phyloP scores from a whole-genome alignment of 2,888 invertebrate genomes.

The Latheticus oryzae region DNA sequence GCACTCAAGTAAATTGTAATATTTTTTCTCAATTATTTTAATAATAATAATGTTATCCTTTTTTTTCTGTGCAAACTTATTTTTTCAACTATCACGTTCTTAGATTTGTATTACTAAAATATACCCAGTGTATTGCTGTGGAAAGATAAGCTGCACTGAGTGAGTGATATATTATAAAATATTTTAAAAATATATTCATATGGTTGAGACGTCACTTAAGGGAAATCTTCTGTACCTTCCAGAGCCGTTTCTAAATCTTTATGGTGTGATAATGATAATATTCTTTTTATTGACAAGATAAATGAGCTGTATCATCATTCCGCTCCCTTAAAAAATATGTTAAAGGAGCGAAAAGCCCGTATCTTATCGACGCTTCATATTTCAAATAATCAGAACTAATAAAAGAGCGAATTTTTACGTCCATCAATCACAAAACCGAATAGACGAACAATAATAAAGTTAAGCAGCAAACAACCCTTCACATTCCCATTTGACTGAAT shows the following conservation, averaged over 20 bases:
- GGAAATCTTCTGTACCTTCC: conserved; percentile 5
- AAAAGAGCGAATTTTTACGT: conserved; percentile 11
- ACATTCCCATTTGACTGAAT: conserved; percentile 7
- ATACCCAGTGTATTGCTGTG: too few relatives aligned
- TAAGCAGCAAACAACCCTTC: conserved; percentile 16
- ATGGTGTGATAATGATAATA: conserved; percentile 10
- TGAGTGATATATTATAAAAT: too few relatives aligned
- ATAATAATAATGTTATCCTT: too few relatives aligned
- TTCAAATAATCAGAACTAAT: conserved; percentile 24
- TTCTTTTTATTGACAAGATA: conserved; percentile 20
- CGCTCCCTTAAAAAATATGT: conserved; percentile 18
- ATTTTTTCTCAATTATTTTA: too few relatives aligned
- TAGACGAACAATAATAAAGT: conserved; percentile 16
- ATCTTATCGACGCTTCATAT: conserved; percentile 25
- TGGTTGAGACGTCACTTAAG: conserved; percentile 1
- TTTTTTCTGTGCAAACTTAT: too few relatives aligned
- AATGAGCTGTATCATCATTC: conserved; percentile 13
- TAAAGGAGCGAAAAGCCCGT: conserved; percentile 10
- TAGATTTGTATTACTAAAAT: too few relatives aligned
- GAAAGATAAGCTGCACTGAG: too few relatives aligned
- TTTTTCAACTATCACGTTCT: too few relatives aligned
- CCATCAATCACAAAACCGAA: conserved; percentile 21
- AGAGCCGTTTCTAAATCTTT: conserved; percentile 1
- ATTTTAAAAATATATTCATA: conserved; percentile 8
- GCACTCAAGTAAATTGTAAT: too few relatives aligned